Percentiles rank a stretch among this genome's conserved stretches.
Evolutionary conservation across 2,113 vertebrate genomes (phyloP).

Genomic region (Tauraco erythrolophus): DNA sequence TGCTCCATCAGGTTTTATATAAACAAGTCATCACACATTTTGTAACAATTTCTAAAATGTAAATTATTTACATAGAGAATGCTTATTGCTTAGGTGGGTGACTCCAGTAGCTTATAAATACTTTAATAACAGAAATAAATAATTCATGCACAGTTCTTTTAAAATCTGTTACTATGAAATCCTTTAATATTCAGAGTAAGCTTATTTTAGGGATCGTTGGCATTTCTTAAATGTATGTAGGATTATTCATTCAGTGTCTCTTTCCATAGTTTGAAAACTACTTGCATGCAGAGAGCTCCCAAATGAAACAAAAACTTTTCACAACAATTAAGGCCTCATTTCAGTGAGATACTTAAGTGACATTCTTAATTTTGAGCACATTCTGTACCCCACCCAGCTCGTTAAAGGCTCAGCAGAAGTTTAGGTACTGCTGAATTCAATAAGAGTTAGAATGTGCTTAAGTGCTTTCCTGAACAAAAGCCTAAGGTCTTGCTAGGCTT

Average conservation of each 20-base stretch:
- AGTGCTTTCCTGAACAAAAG: background rate
- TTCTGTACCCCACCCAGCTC: background rate
- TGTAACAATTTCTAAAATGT: constrained; percentile 24
- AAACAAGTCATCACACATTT: constrained; percentile 3
- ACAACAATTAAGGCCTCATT: background rate
- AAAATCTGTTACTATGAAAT: background rate
- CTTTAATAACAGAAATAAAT: constrained; percentile 37
- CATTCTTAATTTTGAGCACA: background rate
- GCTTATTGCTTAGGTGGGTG: background rate
- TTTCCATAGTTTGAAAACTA: background rate
- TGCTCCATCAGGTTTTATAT: background rate
- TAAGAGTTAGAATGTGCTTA: background rate
- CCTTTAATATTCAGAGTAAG: constrained; percentile 6
- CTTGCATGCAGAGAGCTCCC: background rate
- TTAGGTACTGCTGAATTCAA: background rate
- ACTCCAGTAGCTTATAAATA: background rate
- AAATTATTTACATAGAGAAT: constrained; percentile 32
- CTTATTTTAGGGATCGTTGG: background rate
- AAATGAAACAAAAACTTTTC: background rate
- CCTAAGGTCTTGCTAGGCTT: background rate
- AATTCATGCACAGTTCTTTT: background rate
- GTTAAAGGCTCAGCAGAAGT: background rate
- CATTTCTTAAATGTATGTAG: background rate
- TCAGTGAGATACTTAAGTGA: background rate
- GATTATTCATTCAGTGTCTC: background rate